A percentile compares a stretch with the other conserved stretches of the same genome.
These are phyloP conservation scores for Carduelis carduelis DNA, from an alignment of 2,797 vertebrate genomes.

Conservation along the genomic window DNA sequence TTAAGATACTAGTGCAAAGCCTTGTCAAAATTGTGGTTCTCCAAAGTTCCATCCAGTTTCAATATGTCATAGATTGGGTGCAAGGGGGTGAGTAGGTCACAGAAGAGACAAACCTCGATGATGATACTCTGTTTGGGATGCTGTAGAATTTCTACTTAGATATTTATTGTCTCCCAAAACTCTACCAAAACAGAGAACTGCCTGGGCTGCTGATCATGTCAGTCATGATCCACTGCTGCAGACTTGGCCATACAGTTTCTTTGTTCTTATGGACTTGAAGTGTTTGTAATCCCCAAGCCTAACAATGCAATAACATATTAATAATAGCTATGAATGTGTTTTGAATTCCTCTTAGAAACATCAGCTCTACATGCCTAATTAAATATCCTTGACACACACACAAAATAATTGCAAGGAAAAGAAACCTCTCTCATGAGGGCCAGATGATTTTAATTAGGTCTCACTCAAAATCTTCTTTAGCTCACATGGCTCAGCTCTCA, in stretches of 20 bases:
- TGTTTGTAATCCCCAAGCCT: not conserved
- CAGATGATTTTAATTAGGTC: slow-evolving; percentile 57
- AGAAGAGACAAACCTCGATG: not conserved
- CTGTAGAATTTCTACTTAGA: not conserved
- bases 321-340: not conserved
- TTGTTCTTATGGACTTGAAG: not conserved
- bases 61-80: not conserved
- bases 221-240: not conserved
- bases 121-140: not conserved
- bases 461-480: not conserved
- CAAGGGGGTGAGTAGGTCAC: not conserved
- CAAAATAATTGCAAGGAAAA: not conserved
- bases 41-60: not conserved
- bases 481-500: not conserved
- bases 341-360: slow-evolving; percentile 23
- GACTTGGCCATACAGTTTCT: not conserved
- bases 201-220: not conserved
- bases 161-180: not conserved
- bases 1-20: not conserved
- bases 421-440: slow-evolving; percentile 1
- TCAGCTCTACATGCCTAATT: slow-evolving; percentile 23
- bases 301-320: not conserved
- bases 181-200: not conserved
- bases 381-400: not conserved
- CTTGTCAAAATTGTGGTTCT: not conserved